These are phyloP conservation scores for Psylliodes chrysocephalus DNA, from an alignment of 2,888 invertebrate genomes.

Conservation along the genomic window DNA sequence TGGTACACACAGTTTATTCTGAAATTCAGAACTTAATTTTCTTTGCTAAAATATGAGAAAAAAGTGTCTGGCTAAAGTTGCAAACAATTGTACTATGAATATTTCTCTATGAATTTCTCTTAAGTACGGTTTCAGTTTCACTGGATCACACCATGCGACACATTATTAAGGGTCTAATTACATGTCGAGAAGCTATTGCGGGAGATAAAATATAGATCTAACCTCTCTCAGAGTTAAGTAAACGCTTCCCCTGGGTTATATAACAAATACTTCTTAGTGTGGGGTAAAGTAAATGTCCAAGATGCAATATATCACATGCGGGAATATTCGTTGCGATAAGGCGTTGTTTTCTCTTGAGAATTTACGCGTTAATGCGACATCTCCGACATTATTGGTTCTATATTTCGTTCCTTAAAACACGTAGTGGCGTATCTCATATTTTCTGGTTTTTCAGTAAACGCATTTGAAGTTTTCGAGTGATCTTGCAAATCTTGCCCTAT, in stretches of 20 bases:
- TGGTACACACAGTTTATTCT: no score
- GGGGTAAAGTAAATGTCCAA: constrained; percentile 12
- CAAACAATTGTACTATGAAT: no score
- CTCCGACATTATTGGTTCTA: no score
- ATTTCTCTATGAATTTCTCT: not conserved
- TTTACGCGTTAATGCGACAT: constrained; percentile 5
- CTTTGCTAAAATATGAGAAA: no score
- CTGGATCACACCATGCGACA: not conserved
- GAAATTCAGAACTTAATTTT: no score
- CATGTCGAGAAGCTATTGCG: not conserved
- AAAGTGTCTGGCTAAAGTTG: no score
- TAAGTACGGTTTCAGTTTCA: not conserved
- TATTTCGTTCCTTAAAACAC: no score
- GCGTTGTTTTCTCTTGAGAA: not conserved
- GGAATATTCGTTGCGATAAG: constrained; percentile 7
- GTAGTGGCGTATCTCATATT: no score
- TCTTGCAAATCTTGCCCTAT: no score
- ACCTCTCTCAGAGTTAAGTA: constrained; percentile 2
- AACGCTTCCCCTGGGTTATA: constrained; percentile 15
- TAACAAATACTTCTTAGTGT: constrained; percentile 12
- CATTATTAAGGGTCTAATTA: constrained; percentile 1
- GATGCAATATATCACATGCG: constrained; percentile 9
- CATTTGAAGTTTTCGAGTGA: no score
- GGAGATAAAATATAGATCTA: constrained; percentile 3
- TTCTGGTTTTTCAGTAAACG: no score